These are phyloP conservation scores for Oreocharis arfaki DNA, from an alignment of 2,113 vertebrate species.

Conservation along the genomic window DNA sequence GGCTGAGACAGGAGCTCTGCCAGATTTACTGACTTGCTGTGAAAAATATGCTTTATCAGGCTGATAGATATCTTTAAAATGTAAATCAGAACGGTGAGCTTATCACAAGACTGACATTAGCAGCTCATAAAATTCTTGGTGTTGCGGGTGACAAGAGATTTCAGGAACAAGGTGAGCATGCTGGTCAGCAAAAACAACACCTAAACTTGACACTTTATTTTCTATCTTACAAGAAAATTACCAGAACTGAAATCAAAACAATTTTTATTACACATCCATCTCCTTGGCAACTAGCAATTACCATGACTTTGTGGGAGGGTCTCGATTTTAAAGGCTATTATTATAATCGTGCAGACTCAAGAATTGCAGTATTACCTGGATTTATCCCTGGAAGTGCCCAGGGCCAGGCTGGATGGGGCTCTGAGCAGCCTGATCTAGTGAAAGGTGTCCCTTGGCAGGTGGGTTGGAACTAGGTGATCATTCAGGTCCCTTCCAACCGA, in stretches of 20 bases:
- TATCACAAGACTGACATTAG: constrained; percentile 9
- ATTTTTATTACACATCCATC: background rate
- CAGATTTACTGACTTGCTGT: constrained; percentile 61
- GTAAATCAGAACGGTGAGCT: constrained; percentile 59
- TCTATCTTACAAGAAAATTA: background rate
- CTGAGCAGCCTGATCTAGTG: background rate
- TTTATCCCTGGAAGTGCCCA: background rate
- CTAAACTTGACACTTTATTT: background rate
- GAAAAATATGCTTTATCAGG: constrained; percentile 16
- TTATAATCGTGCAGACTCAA: background rate
- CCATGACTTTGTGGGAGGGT: background rate
- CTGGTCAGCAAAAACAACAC: background rate
- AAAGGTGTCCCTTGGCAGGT: background rate
- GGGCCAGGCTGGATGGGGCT: background rate
- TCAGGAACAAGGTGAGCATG: background rate
- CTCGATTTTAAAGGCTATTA: background rate
- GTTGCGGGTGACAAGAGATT: background rate
- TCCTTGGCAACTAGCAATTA: background rate
- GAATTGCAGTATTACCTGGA: background rate
- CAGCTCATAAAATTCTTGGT: constrained; percentile 23
- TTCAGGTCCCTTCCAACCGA: background rate
- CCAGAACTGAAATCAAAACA: background rate
- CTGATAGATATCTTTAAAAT: constrained; percentile 70
- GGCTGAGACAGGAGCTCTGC: constrained; percentile 38
- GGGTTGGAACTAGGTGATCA: background rate